Percentiles rank a stretch among this genome's conserved stretches.
Evolutionary conservation across 2,113 vertebrate genomes (phyloP).

Genomic region (Phaethon lepturus): DNA sequence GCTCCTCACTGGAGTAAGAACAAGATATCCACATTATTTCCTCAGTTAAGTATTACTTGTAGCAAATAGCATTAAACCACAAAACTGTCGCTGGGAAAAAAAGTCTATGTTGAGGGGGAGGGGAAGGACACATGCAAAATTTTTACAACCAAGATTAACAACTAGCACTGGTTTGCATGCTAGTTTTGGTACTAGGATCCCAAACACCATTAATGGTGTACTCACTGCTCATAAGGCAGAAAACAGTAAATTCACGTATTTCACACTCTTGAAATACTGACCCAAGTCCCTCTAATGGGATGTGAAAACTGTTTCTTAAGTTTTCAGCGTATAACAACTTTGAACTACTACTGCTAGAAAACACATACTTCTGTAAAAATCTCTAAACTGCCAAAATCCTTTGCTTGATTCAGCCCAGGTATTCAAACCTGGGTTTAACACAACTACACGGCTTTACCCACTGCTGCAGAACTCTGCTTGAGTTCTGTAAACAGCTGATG

Average conservation of each 20-base stretch:
- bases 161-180: background rate
- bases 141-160: background rate
- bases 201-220: background rate
- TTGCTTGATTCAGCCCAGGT: background rate
- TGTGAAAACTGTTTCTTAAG: background rate
- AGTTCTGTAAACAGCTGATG: background rate
- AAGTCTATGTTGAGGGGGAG: background rate
- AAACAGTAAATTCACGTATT: background rate
- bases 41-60: background rate
- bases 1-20: constrained; percentile 87
- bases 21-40: background rate
- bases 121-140: background rate
- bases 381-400: background rate
- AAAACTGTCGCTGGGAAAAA: background rate
- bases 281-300: background rate
- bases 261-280: background rate
- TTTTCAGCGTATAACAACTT: background rate
- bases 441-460: background rate
- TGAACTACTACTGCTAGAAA: background rate
- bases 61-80: background rate
- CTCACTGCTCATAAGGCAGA: background rate
- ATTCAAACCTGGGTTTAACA: background rate
- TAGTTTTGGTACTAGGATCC: background rate
- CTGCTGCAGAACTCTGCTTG: background rate
- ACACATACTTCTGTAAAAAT: background rate